These are phyloP conservation scores for Sterna hirundo DNA, from an alignment of 2,113 vertebrate species.

Conservation along the genomic window DNA sequence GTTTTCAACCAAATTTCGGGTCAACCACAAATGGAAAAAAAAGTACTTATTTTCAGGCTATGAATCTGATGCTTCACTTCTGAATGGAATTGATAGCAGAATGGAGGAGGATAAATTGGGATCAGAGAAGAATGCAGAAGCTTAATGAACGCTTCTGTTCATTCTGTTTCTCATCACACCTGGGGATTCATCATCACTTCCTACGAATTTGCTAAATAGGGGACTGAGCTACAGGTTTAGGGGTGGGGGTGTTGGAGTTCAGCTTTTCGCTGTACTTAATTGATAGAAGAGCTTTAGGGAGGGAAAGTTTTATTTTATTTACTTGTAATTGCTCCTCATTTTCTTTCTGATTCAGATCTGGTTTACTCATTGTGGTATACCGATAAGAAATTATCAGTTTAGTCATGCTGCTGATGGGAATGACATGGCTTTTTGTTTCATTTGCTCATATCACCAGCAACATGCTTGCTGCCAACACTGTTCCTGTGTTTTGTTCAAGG, in stretches of 20 bases:
- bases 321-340: neutral
- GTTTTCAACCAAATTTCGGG: neutral
- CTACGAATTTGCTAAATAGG: neutral
- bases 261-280: neutral
- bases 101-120: slow-evolving; percentile 31
- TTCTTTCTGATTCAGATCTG: neutral
- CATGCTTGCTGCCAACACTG: neutral
- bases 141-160: neutral
- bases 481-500: neutral
- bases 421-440: neutral
- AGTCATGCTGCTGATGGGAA: neutral
- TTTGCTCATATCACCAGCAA: neutral
- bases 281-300: neutral
- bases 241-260: neutral
- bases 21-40: slow-evolving; percentile 32
- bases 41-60: neutral
- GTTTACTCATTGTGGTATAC: neutral
- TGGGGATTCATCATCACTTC: neutral
- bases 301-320: neutral
- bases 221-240: neutral
- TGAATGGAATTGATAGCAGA: neutral
- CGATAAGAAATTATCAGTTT: neutral
- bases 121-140: neutral
- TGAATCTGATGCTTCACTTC: neutral
- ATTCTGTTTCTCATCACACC: neutral